Conservation (phyloP, 2,888 invertebrate species). For the Leptopilina myrica region DNA sequence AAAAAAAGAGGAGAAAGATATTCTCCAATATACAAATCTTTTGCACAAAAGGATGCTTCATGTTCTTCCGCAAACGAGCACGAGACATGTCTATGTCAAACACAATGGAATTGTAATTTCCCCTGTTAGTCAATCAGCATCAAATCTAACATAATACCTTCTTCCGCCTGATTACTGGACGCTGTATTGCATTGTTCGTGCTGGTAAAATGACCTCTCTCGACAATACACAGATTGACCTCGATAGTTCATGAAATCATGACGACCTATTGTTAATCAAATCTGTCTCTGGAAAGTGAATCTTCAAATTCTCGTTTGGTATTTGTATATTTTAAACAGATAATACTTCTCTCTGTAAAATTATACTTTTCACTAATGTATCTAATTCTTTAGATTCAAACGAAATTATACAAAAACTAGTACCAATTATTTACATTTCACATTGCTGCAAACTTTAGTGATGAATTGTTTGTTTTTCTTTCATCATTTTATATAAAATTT, state of each 20-base stretch:
- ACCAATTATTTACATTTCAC: too few species aligned
- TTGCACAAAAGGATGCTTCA: slow-evolving; percentile 52
- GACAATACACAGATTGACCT: background rate
- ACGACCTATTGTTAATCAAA: slow-evolving; percentile 4
- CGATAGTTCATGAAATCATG: slow-evolving; percentile 8
- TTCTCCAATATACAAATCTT: slow-evolving; percentile 51
- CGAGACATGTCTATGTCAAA: slow-evolving; percentile 65
- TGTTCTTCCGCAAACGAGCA: slow-evolving; percentile 49
- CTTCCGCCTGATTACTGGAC: slow-evolving; percentile 51
- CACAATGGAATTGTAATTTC: slow-evolving; percentile 74
- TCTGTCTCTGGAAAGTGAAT: background rate
- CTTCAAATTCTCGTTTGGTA: too few species aligned
- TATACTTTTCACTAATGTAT: too few species aligned
- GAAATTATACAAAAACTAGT: too few species aligned
- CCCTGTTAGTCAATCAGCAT: slow-evolving; percentile 46
- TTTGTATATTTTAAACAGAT: too few species aligned
- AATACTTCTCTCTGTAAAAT: background rate
- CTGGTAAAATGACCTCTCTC: background rate
- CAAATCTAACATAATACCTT: slow-evolving; percentile 64
- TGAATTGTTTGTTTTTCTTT: too few species aligned
- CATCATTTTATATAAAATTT: too few species aligned
- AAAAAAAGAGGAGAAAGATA: slow-evolving; percentile 37
- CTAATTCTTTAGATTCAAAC: too few species aligned
- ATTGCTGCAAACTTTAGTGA: too few species aligned
- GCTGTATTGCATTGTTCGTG: slow-evolving; percentile 19